These are phyloP conservation scores for Rhombomys opimus DNA, from an alignment of 2,113 vertebrate species.

Conservation along the genomic window DNA sequence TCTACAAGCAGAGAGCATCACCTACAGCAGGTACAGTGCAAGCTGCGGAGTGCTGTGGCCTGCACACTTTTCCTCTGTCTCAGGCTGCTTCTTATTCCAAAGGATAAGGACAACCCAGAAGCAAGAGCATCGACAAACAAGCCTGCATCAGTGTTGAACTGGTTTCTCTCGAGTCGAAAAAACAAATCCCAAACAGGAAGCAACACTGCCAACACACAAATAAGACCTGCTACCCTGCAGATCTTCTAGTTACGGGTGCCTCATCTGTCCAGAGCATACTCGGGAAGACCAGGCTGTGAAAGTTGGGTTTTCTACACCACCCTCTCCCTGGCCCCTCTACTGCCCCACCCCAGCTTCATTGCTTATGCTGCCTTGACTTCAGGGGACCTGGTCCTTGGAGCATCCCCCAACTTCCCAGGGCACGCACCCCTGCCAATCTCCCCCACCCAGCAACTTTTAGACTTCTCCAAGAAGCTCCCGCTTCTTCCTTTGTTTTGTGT, in stretches of 20 bases:
- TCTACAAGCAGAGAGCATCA: not conserved
- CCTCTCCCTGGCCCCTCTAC: not conserved
- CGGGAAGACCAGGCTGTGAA: not conserved
- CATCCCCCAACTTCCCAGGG: not conserved
- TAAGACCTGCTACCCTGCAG: not conserved
- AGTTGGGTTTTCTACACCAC: not conserved
- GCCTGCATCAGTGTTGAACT: not conserved
- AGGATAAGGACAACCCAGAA: not conserved
- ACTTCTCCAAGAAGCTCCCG: not conserved
- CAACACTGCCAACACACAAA: not conserved
- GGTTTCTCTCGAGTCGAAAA: conserved; percentile 3
- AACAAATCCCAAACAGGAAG: not conserved
- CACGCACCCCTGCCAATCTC: not conserved
- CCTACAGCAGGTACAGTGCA: not conserved
- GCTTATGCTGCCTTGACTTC: not conserved
- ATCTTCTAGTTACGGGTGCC: not conserved
- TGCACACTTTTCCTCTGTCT: not conserved
- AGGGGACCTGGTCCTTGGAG: not conserved
- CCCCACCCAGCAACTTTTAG: not conserved
- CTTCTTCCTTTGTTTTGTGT: conserved; percentile 10
- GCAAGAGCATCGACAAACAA: not conserved
- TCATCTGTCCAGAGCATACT: not conserved
- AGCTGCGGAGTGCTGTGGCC: not conserved
- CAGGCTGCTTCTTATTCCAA: not conserved
- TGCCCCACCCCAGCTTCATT: not conserved